Conservation (phyloP, 2,797 vertebrate species). For the Muscicapa comitata region DNA sequence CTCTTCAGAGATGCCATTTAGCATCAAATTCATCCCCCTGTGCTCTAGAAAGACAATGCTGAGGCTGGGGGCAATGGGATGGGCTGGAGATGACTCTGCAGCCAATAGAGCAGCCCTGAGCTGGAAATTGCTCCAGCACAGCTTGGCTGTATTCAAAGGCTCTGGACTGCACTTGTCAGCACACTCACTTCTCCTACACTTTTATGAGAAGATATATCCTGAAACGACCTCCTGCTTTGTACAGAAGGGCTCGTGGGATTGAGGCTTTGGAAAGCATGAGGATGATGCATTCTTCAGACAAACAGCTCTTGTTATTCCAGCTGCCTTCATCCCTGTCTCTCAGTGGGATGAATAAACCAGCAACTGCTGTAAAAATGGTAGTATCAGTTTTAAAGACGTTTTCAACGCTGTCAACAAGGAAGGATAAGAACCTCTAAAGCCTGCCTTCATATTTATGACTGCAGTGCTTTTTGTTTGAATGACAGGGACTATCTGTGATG, state of each 20-base stretch:
- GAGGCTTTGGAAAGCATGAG: background rate
- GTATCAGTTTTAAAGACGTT: background rate
- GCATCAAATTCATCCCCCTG: background rate
- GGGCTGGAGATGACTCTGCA: background rate
- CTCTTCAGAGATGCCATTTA: background rate
- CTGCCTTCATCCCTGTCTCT: background rate
- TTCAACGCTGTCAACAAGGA: background rate
- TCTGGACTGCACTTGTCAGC: background rate
- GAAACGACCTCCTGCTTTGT: background rate
- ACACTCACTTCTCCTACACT: background rate
- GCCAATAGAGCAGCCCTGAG: fast-evolving
- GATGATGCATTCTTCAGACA: background rate
- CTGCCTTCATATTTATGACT: background rate
- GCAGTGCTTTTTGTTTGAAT: background rate
- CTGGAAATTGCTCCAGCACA: background rate
- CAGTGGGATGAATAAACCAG: background rate
- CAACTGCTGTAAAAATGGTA: background rate
- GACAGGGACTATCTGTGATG: background rate
- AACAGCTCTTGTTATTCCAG: background rate
- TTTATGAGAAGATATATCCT: background rate
- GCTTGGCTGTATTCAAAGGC: background rate
- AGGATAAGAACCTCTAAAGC: background rate
- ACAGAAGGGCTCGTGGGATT: background rate
- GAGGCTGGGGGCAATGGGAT: background rate
- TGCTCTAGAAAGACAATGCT: background rate